phyloP scores from a whole-genome alignment of 2,888 invertebrate genomes.

The Meteorus colon region DNA sequence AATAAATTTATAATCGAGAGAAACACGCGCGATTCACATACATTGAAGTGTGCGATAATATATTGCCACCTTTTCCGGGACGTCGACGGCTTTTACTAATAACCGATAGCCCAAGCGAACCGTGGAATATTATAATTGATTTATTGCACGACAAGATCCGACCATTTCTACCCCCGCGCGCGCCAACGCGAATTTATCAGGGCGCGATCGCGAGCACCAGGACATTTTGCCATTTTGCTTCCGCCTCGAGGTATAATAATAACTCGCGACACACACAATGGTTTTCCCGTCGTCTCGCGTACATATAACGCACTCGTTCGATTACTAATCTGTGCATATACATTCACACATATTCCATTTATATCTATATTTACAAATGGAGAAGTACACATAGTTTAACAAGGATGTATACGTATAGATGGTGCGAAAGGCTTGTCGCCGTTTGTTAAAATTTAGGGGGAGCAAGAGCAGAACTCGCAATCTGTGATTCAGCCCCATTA shows the following conservation, averaged over 20 bases:
- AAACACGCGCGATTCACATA: conserved; percentile 57
- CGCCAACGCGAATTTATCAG: conserved; percentile 67
- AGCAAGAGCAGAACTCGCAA: conserved; percentile 59
- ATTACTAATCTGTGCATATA: conserved; percentile 7
- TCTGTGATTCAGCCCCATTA: conserved; percentile 74
- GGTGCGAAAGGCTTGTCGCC: conserved; percentile 36
- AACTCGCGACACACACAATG: conserved; percentile 37
- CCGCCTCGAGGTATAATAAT: conserved; percentile 41
- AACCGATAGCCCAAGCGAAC: conserved; percentile 72
- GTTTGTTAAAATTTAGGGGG: conserved; percentile 38
- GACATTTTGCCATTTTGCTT: conserved; percentile 39
- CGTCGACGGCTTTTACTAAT: conserved; percentile 72
- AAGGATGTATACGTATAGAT: neutral
- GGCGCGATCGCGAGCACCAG: conserved; percentile 53
- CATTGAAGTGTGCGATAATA: conserved; percentile 60
- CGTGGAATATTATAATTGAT: conserved; percentile 74
- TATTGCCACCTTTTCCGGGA: conserved; percentile 70
- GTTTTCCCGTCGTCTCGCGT: conserved; percentile 25
- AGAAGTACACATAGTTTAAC: conserved; percentile 9
- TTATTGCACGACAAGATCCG: conserved; percentile 61
- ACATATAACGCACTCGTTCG: conserved; percentile 24
- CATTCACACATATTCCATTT: neutral
- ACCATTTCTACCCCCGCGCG: conserved; percentile 13
- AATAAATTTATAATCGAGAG: conserved; percentile 67
- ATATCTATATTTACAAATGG: neutral